These are phyloP conservation scores for Heliconius sara DNA, from an alignment of 2,888 invertebrate genomes.

Conservation along the genomic window DNA sequence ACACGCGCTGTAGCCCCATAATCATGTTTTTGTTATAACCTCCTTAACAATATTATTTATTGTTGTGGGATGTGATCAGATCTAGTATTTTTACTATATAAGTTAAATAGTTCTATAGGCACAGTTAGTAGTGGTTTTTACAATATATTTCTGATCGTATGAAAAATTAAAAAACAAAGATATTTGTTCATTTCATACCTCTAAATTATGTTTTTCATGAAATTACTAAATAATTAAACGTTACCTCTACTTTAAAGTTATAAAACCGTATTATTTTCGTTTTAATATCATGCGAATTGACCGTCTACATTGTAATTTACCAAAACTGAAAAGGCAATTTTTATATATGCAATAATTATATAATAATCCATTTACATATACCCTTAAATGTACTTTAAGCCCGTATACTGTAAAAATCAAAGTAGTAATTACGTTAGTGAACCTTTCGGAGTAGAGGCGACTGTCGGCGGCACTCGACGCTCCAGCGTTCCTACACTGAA, in stretches of 20 bases:
- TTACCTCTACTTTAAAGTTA: no score
- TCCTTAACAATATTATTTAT: background rate
- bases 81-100: background rate
- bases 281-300: background rate
- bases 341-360: background rate
- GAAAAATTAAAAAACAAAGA: no score
- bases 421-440: constrained; percentile 41
- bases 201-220: no score
- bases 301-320: background rate
- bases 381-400: background rate
- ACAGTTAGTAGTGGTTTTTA: no score
- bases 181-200: no score
- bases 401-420: constrained; percentile 22
- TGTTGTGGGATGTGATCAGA: background rate
- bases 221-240: no score
- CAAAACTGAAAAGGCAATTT: background rate
- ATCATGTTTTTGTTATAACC: background rate
- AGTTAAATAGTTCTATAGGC: no score
- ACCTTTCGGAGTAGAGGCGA: constrained; percentile 43
- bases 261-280: no score
- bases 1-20: constrained; percentile 11
- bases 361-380: background rate
- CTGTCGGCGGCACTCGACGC: constrained; percentile 40
- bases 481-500: constrained; percentile 46
- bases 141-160: no score